A percentile compares a stretch with the other conserved stretches of the same genome.
Evolutionary conservation across 1,140 invertebrate species (phyloP).

Genomic region (Piezodorus guildinii): DNA sequence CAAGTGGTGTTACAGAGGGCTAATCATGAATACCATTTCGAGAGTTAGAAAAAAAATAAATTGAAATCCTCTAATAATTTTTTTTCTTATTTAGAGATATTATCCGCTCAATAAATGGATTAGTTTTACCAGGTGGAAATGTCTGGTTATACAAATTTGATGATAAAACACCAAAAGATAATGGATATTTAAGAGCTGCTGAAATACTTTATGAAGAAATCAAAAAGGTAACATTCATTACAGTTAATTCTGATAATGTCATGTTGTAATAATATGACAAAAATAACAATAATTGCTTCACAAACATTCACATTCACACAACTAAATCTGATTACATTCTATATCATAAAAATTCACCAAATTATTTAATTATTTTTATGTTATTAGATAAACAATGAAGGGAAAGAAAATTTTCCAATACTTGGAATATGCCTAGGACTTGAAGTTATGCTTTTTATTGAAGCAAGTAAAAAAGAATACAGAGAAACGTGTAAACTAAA

Average conservation of each 20-base stretch:
- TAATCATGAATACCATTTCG: no score
- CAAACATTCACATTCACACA: no score
- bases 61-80: no score
- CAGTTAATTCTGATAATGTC: no score
- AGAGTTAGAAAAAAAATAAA: no score
- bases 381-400: constrained; percentile 14
- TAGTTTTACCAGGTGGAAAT: constrained; percentile 12
- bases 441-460: constrained; percentile 47
- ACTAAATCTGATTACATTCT: no score
- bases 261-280: no score
- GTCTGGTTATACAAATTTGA: constrained; percentile 9
- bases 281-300: no score
- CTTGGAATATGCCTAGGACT: constrained; percentile 84
- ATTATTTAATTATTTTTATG: no score
- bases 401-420: constrained; percentile 65
- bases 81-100: constrained; percentile 12
- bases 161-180: not conserved
- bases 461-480: constrained; percentile 17
- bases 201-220: constrained; percentile 5
- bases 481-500: constrained; percentile 15
- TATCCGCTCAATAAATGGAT: constrained; percentile 7
- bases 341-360: no score
- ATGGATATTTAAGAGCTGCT: constrained; percentile 1
- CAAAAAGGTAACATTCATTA: not conserved
- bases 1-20: no score